Evolutionary conservation across 2,888 invertebrate species (phyloP).

Genomic region (Endotricha flammealis): DNA sequence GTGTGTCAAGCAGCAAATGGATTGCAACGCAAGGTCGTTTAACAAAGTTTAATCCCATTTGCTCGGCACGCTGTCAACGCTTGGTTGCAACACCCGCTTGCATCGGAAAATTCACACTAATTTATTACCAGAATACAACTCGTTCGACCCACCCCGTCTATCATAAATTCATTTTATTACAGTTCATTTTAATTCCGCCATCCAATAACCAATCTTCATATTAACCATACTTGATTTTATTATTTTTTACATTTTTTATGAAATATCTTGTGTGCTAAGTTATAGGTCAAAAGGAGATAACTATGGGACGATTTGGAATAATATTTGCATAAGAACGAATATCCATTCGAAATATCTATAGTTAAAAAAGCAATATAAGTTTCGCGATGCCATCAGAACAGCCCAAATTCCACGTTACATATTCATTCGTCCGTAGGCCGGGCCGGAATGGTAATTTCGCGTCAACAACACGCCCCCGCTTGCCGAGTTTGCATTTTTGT

Average conservation of each 20-base stretch:
- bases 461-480: constrained; percentile 56
- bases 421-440: constrained; percentile 65
- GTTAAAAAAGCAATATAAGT: constrained; percentile 24
- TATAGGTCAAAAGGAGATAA: too few relatives aligned
- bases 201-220: constrained; percentile 18
- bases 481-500: constrained; percentile 64
- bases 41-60: constrained; percentile 73
- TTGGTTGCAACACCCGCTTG: constrained; percentile 51
- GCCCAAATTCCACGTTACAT: constrained; percentile 60
- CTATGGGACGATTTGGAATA: too few relatives aligned
- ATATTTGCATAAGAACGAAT: constrained; percentile 18
- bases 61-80: constrained; percentile 51
- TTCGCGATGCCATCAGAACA: constrained; percentile 47
- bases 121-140: constrained; percentile 43
- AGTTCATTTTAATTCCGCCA: constrained; percentile 25
- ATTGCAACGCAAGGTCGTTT: constrained; percentile 69
- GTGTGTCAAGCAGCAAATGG: constrained; percentile 57
- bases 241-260: too few relatives aligned
- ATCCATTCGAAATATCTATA: constrained; percentile 13
- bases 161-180: constrained; percentile 40
- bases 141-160: constrained; percentile 33
- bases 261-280: too few relatives aligned
- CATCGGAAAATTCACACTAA: constrained; percentile 51
- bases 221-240: too few relatives aligned
- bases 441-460: constrained; percentile 66